phyloP scores from a whole-genome alignment of 2,888 invertebrate species.

The Zaprionus bogoriensis region DNA sequence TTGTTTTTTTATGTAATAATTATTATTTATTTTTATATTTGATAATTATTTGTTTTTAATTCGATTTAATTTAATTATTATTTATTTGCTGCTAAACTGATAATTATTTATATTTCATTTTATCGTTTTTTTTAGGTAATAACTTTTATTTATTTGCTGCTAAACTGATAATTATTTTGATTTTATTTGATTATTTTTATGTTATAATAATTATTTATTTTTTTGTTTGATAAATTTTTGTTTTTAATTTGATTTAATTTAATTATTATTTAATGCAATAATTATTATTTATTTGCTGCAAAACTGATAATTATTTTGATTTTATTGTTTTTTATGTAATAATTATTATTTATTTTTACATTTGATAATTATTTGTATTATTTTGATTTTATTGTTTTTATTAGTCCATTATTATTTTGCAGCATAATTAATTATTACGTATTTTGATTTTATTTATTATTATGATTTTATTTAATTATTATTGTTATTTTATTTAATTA shows the following conservation, averaged over 20 bases:
- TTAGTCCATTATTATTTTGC: conserved; percentile 43
- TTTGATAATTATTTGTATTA: conserved; percentile 48
- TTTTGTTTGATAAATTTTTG: conserved; percentile 51
- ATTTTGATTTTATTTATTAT: conserved; percentile 44
- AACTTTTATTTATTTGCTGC: too few species aligned
- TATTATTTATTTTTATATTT: conserved; percentile 31
- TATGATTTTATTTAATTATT: conserved; percentile 40
- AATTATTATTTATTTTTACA: conserved; percentile 54
- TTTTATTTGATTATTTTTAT: too few species aligned
- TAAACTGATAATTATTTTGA: conserved; percentile 66
- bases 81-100: conserved; percentile 26
- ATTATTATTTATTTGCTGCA: too few species aligned
- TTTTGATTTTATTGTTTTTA: conserved; percentile 48
- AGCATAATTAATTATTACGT: conserved; percentile 48
- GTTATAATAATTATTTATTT: conserved; percentile 43
- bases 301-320: too few species aligned
- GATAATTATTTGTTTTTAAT: conserved; percentile 69
- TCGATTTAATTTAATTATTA: too few species aligned
- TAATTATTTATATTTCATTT: conserved; percentile 48
- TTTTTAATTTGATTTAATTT: conserved; percentile 27
- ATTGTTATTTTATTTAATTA: conserved; percentile 37
- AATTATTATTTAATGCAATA: conserved; percentile 57
- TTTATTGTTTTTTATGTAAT: conserved; percentile 54
- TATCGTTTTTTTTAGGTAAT: too few species aligned
- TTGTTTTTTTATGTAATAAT: conserved; percentile 53